Conservation (phyloP, 2,888 invertebrate genomes). For the Exephanes ischioxanthus region DNA sequence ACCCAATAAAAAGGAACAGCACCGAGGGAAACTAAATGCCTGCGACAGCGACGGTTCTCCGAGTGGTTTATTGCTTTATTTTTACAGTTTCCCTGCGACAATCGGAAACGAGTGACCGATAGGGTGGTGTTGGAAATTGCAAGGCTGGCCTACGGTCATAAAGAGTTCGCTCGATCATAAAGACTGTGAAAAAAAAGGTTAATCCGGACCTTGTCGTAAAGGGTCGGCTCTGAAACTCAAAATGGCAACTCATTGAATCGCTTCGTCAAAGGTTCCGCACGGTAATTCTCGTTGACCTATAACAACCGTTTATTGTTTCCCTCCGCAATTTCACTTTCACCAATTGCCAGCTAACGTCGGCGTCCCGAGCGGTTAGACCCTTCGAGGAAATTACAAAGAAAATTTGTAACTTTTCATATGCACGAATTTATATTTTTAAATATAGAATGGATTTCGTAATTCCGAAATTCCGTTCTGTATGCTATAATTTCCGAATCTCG, state of each 20-base stretch:
- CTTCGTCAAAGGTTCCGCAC: not conserved
- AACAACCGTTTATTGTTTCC: not conserved
- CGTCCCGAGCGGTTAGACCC: not conserved
- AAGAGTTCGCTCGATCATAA: not conserved
- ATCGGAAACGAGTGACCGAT: not conserved
- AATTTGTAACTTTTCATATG: not conserved
- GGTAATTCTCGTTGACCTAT: not conserved
- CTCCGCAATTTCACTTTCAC: not conserved
- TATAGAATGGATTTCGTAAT: too few species aligned
- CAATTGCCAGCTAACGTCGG: not conserved
- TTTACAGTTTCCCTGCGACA: not conserved
- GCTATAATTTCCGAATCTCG: too few species aligned
- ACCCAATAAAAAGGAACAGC: not conserved
- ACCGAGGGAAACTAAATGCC: not conserved
- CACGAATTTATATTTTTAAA: too few species aligned
- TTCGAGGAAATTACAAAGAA: not conserved
- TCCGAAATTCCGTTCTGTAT: too few species aligned
- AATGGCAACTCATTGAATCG: not conserved
- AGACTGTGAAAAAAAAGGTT: slow-evolving; percentile 3
- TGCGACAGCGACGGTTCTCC: not conserved
- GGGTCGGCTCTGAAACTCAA: not conserved
- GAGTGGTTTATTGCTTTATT: slow-evolving; percentile 18
- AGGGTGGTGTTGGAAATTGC: not conserved
- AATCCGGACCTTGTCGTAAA: not conserved
- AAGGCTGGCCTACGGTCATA: not conserved